Evolutionary conservation across 2,113 vertebrate genomes (phyloP).

Genomic region (Trinectes maculatus): DNA sequence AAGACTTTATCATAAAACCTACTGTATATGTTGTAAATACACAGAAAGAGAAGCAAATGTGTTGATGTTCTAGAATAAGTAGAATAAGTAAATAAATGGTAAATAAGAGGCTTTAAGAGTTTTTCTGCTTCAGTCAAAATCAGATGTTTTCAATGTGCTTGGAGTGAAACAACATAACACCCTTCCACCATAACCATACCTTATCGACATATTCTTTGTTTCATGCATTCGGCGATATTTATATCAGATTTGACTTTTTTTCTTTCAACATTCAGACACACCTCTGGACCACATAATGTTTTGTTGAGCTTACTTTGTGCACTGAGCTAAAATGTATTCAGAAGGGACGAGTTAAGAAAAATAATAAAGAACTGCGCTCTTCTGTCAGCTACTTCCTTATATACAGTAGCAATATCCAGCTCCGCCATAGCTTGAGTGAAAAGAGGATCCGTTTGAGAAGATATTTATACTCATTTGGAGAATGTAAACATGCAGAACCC

Average conservation of each 20-base stretch:
- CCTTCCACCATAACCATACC: no score
- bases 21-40: neutral
- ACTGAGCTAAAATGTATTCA: neutral
- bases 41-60: neutral
- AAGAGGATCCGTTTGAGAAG: neutral
- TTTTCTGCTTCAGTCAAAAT: neutral
- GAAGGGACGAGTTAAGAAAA: no score
- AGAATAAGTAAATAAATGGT: no score
- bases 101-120: no score
- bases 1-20: no score
- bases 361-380: neutral
- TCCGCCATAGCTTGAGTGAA: neutral
- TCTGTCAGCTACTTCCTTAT: neutral
- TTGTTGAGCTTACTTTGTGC: neutral
- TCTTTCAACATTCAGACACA: neutral
- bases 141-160: neutral
- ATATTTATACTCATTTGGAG: neutral
- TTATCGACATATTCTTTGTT: neutral
- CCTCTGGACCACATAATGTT: neutral
- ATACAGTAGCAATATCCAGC: neutral
- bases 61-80: no score
- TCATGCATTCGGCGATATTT: neutral
- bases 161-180: neutral
- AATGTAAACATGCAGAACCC: constrained; percentile 9
- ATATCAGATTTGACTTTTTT: neutral